phyloP scores from a whole-genome alignment of 2,888 invertebrate species.

The Melikaiella ostensackeni region DNA sequence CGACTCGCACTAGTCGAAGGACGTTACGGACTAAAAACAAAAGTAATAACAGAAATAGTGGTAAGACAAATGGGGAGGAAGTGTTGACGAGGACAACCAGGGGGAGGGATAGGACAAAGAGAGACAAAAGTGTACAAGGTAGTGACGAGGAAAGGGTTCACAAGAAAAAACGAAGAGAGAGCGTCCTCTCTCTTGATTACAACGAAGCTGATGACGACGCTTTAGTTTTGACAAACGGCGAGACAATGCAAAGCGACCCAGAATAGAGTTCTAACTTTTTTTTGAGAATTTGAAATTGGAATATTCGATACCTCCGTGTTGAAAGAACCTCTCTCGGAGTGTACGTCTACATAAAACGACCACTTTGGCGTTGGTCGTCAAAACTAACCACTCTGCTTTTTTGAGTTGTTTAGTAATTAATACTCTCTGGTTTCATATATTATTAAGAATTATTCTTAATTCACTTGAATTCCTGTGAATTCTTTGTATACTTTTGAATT shows the following conservation, averaged over 20 bases:
- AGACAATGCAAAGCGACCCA: slow-evolving; percentile 76
- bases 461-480: too few relatives aligned
- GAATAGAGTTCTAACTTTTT: slow-evolving; percentile 59
- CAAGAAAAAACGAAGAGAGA: slow-evolving; percentile 85
- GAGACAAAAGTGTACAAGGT: slow-evolving; percentile 78
- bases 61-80: slow-evolving; percentile 73
- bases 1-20: slow-evolving; percentile 61
- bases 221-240: slow-evolving; percentile 85
- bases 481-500: too few relatives aligned
- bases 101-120: slow-evolving; percentile 75
- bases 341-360: too few relatives aligned
- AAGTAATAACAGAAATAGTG: slow-evolving; percentile 68
- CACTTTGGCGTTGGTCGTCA: too few relatives aligned
- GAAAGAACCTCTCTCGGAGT: too few relatives aligned
- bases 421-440: too few relatives aligned
- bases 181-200: slow-evolving; percentile 86
- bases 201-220: slow-evolving; percentile 85
- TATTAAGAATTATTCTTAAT: too few relatives aligned
- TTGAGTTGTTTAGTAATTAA: too few relatives aligned
- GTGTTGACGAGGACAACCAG: slow-evolving; percentile 70
- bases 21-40: slow-evolving; percentile 68
- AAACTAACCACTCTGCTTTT: too few relatives aligned
- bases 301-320: too few relatives aligned
- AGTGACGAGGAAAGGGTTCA: slow-evolving; percentile 79
- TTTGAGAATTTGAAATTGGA: slow-evolving; percentile 41